Base-by-base conservation (phyloP, 2,888 invertebrate genomes). In the Campoletis raptor region DNA sequence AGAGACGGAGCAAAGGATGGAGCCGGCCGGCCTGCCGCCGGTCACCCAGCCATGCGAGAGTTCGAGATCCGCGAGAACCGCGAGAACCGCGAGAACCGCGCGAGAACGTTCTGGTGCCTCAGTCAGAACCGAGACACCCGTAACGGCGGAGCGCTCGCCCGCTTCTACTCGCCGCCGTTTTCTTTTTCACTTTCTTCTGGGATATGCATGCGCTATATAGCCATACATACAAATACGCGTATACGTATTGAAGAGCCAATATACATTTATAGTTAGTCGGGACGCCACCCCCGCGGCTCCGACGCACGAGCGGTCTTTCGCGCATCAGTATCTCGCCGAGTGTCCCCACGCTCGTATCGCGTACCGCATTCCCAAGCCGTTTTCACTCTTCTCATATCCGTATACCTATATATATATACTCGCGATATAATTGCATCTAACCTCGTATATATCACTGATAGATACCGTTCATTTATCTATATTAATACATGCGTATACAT, bases 111-210 rank as follows among this genome's bases (percentile, higher is more conserved):
- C 88, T 85, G 88, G 89, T 90, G 89, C 89, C 92, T 93, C 92
- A 93, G 94, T 94, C 92, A 92, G 91, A 91, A 91, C 92, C 91
- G 91, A 92, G 92, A 92, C 92, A 92, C 92, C 92, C 85, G 88
- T 86, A 83, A 85, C 81, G 81, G 79, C 86, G 83, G 86, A 85
- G 80, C 21, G 36, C 54, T 80, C 76, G 83, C 76, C 69, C 40
- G 57, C 67, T 73, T 42, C 18, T 48, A 78, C 64, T 74, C 79
- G 83, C 83, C 79, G 83, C 83, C 84, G 83, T 87, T 88, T 81
- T 76, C 73, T 77, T 86, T 85, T 88, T 88, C 80, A 79, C 85
- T 87, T 85, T 80, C 82, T 85, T 85, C 81, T 48, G 48, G 80
- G 85, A 85, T 73, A 74, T 40, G 74, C 10, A 36, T 45, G n/a